A percentile compares a stretch with the other conserved stretches of the same genome.
Conservation (phyloP, 2,113 vertebrate species). For the Dissostichus mawsoni region DNA sequence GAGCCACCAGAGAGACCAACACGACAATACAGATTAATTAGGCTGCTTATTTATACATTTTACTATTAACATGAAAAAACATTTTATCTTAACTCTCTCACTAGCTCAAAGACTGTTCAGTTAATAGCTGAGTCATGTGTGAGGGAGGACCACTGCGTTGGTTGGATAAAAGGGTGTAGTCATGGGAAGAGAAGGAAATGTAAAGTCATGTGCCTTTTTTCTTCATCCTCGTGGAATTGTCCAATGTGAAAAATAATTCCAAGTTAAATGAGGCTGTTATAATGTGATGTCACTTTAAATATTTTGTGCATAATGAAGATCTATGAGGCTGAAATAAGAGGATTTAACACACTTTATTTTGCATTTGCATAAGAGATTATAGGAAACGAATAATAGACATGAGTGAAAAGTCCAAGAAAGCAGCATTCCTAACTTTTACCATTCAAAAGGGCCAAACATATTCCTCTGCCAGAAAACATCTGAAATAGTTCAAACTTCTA, state of each 20-base stretch:
- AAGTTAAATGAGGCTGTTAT: neutral
- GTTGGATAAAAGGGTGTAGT: constrained; percentile 30
- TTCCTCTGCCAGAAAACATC: constrained; percentile 19
- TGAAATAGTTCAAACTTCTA: constrained; percentile 4
- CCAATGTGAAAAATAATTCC: neutral
- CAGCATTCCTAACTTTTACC: constrained; percentile 8
- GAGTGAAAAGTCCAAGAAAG: constrained; percentile 16
- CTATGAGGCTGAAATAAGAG: neutral
- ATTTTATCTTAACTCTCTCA: constrained; percentile 22
- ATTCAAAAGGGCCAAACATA: constrained; percentile 14
- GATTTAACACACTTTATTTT: neutral
- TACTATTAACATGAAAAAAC: constrained; percentile 13
- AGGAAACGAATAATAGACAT: neutral
- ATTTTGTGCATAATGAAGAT: neutral
- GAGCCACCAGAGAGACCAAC: constrained; percentile 1
- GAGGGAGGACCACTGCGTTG: constrained; percentile 27
- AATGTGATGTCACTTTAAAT: neutral
- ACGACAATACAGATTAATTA: constrained; percentile 23
- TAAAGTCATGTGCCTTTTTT: neutral
- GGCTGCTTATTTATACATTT: neutral
- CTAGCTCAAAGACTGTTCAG: constrained; percentile 17
- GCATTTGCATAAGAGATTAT: neutral
- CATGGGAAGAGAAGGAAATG: neutral
- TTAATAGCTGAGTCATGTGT: constrained; percentile 25
- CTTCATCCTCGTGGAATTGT: too few relatives aligned